Evolutionary conservation across 2,888 invertebrate species (phyloP).

Genomic region (Arenicola marina): DNA sequence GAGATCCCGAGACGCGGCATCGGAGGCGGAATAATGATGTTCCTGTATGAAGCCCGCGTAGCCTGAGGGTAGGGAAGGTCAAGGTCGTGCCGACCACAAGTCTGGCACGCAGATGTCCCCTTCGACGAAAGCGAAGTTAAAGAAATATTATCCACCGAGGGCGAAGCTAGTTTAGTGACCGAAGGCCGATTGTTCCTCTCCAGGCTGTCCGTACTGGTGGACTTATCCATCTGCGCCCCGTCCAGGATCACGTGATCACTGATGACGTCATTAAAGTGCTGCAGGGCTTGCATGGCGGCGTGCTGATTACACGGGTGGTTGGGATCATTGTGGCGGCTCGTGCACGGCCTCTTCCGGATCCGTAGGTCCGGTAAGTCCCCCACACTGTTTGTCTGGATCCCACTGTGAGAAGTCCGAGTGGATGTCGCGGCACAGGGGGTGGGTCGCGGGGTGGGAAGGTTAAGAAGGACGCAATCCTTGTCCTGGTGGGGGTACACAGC

Average conservation of each 20-base stretch:
- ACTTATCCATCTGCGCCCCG: background rate
- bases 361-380: background rate
- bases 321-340: background rate
- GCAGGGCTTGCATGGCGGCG: background rate
- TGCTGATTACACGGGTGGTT: background rate
- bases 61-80: background rate
- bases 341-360: background rate
- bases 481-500: background rate
- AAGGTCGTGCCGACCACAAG: background rate
- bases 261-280: too few species aligned
- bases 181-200: background rate
- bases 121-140: background rate
- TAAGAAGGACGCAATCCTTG: background rate
- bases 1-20: slow-evolving; percentile 2
- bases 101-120: background rate
- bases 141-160: background rate
- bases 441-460: background rate
- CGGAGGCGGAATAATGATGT: too few species aligned
- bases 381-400: background rate
- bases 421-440: too few species aligned
- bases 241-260: too few species aligned
- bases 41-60: background rate
- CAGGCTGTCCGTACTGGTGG: background rate
- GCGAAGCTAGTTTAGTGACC: too few species aligned
- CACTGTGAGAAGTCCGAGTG: background rate